Evolutionary conservation across 2,888 invertebrate species (phyloP).

Genomic region (Ephialtes manifestator): DNA sequence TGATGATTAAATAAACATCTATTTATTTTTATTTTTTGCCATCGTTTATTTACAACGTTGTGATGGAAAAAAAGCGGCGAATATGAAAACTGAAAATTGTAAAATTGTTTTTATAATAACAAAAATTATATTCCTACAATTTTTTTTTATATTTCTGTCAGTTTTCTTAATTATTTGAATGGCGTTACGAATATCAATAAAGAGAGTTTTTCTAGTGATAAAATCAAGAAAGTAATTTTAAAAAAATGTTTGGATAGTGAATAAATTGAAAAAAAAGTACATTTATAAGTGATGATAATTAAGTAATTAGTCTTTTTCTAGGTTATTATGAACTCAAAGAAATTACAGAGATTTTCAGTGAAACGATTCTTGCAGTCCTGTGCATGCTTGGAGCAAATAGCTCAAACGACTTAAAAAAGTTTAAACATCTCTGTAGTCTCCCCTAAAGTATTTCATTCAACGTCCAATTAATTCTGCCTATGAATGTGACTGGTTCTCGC

Average conservation of each 20-base stretch:
- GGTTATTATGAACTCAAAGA: not conserved
- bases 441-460: slow-evolving; percentile 25
- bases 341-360: not conserved
- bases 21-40: too few species aligned
- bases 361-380: not conserved
- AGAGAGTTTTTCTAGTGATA: too few species aligned
- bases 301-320: not conserved
- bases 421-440: slow-evolving; percentile 10
- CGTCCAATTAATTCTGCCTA: slow-evolving; percentile 10
- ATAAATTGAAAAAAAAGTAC: not conserved
- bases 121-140: too few species aligned
- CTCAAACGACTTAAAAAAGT: slow-evolving; percentile 2
- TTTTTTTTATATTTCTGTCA: too few species aligned
- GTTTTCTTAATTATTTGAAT: too few species aligned
- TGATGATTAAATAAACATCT: not conserved
- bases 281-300: not conserved
- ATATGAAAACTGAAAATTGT: too few species aligned
- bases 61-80: not conserved
- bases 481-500: slow-evolving; percentile 50
- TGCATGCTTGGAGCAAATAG: not conserved
- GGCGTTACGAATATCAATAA: too few species aligned
- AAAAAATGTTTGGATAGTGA: not conserved
- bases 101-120: too few species aligned
- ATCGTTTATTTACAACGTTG: not conserved
- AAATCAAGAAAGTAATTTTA: not conserved